Percentiles rank a stretch among this genome's conserved stretches.
phyloP scores from a whole-genome alignment of 2,797 vertebrate species.

The Moxostoma hubbsi region DNA sequence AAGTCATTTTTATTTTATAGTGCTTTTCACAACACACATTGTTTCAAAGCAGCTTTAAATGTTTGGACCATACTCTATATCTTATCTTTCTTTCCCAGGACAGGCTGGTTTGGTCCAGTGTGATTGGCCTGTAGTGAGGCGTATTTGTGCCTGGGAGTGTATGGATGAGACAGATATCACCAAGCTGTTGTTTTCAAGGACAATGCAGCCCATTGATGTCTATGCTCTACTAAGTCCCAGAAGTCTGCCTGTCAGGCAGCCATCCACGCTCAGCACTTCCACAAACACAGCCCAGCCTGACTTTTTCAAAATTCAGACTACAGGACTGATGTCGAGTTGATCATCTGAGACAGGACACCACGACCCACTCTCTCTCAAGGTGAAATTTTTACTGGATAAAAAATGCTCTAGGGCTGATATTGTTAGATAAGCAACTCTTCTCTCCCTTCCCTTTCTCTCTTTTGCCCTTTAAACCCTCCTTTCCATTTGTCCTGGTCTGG shows the following conservation, averaged over 20 bases:
- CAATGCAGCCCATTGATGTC: conserved; percentile 61
- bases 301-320: conserved; percentile 38
- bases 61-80: conserved; percentile 20
- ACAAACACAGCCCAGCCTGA: conserved; percentile 47
- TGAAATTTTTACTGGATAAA: background rate
- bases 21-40: too few relatives aligned
- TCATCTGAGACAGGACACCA: conserved; percentile 39
- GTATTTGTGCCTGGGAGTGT: conserved; percentile 59
- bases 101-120: conserved; percentile 37
- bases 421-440: background rate
- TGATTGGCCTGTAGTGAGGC: conserved; percentile 39
- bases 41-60: too few relatives aligned
- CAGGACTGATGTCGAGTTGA: conserved; percentile 51
- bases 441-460: background rate
- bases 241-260: conserved; percentile 64
- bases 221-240: conserved; percentile 54
- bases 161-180: conserved; percentile 62
- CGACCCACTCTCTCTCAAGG: conserved; percentile 15
- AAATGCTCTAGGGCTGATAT: background rate
- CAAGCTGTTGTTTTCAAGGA: conserved; percentile 61
- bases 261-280: conserved; percentile 46
- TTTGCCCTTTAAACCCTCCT: background rate
- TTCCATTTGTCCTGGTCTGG: background rate
- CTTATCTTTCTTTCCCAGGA: conserved; percentile 46
- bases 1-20: too few relatives aligned